A percentile compares a stretch with the other conserved stretches of the same genome.
Evolutionary conservation across 2,888 invertebrate genomes (phyloP).

Genomic region (Halictus quadricinctus): DNA sequence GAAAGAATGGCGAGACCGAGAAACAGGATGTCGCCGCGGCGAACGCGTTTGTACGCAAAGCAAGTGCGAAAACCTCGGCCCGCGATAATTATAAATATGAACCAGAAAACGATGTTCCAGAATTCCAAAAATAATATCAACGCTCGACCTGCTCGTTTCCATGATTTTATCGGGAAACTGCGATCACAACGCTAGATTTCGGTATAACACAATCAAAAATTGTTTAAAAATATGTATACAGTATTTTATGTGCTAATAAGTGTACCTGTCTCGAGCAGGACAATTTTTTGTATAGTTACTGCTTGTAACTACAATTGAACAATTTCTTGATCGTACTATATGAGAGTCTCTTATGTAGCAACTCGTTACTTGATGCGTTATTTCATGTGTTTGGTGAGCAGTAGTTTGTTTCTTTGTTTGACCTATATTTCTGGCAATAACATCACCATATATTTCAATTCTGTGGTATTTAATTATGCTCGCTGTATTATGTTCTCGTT

Average conservation of each 20-base stretch:
- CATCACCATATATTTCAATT: not conserved
- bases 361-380: not conserved
- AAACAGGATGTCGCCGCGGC: constrained; percentile 73
- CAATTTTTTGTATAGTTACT: not conserved
- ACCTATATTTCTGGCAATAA: not conserved
- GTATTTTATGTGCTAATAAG: not conserved
- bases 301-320: too few species aligned
- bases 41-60: constrained; percentile 45
- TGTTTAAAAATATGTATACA: not conserved
- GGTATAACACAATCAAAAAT: not conserved
- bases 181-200: not conserved
- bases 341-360: not conserved
- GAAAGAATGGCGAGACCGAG: constrained; percentile 53
- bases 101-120: constrained; percentile 56
- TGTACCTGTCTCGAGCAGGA: not conserved
- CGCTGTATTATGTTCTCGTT: not conserved
- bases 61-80: constrained; percentile 47
- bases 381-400: not conserved
- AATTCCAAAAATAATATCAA: constrained; percentile 57
- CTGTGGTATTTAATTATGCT: not conserved
- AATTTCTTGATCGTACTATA: not conserved
- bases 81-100: constrained; percentile 68
- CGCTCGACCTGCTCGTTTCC: constrained; percentile 2
- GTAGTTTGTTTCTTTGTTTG: not conserved
- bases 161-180: not conserved